Evolutionary conservation across 1,140 invertebrate genomes (phyloP), one percentile per base, ranked within the genome.

Genomic region (Melitaea cinxia): DNA sequence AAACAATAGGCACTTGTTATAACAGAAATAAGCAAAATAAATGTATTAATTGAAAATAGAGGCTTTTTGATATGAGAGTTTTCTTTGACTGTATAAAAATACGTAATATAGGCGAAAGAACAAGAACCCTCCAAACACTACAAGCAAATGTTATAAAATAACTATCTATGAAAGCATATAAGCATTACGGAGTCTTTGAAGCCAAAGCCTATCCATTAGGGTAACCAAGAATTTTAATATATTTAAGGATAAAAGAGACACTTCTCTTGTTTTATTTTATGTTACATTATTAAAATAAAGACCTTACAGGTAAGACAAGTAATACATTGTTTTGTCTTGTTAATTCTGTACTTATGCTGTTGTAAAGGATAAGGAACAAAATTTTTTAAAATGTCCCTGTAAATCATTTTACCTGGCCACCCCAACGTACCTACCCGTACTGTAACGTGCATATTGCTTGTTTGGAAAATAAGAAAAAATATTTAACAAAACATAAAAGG

Each of bases 361-460:
- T n/a, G n/a, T n/a, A n/a, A n/a, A n/a, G n/a, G n/a, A n/a, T n/a
- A n/a, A n/a, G n/a, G n/a, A n/a, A n/a, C n/a, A n/a, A n/a, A n/a
- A n/a, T n/a, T n/a, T n/a, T n/a, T n/a, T n/a, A n/a, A n/a, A n/a
- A n/a, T n/a, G n/a, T n/a, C n/a, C n/a, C n/a, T n/a, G n/a, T 26
- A 6, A 26, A 6, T 26, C 2, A 4, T 26, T 6, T 26, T 4
- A 4, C 24, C 24, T 26, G 30, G 30, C 30, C 12, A 7, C 6
- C 7, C 30, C 30, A 33, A 33, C 12, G 1, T 15, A 15, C 15
- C 37, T 42, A 42, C 37, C 37, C 5, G 12, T 3, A 42, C 6
- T 9, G 21, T 23, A 47, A 47, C 75, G 80, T 83, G 80, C 78
- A 81, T 80, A 83, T 83, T 83, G 79, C 81, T 83, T 78, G 78